Base-by-base conservation (phyloP, 2,797 vertebrate species). In the Etheostoma nigrum region DNA sequence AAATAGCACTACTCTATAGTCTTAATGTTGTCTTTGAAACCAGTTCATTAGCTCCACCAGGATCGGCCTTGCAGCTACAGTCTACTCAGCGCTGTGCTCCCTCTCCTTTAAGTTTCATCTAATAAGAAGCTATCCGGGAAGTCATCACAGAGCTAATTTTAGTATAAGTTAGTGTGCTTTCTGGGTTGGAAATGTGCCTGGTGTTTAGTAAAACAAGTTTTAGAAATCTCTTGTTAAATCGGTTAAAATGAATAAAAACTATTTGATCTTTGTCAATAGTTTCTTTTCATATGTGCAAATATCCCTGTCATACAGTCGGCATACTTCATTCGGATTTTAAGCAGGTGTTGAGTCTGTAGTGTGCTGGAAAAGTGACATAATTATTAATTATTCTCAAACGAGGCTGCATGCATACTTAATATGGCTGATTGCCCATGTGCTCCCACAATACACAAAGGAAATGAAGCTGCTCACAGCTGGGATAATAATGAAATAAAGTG, bases 11-110 rank as follows among this genome's bases (percentile, higher is more conserved):
- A 30, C 55, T 69, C 18, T 53, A 45, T 52, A 30, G 51, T 76
- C 68, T 75, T 72, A 27, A 74, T 79, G 62, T 76, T 59, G 45
- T 65, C 36, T 83, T 51, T 74, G 58, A 78, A 67, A 78, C 74
- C n/a, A 52, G 62, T 67, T 83, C 67, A 84, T 85, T 80, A 78
- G 58, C 70, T 82, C 69, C 16, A 63, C 19, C 15, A 33, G 69
- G 65, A 70, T 25, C 23, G 27, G 55, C 53, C 80, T 73, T 58
- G 65, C 51, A 71, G 76, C 81, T 33, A 33, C 42, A 36, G 13
- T 57, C 61, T 47, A 49, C 62, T 66, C 48, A 12, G 66, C 14
- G 0, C 71, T 21, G 15, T 2, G 30, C 57, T 25, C 27, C 67
- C 59, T 10, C 44, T 67, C 7, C 51, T 54, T 23, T 72, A 68